Conservation (phyloP, 2,797 vertebrate genomes). For the Pipistrellus pipistrellus region DNA sequence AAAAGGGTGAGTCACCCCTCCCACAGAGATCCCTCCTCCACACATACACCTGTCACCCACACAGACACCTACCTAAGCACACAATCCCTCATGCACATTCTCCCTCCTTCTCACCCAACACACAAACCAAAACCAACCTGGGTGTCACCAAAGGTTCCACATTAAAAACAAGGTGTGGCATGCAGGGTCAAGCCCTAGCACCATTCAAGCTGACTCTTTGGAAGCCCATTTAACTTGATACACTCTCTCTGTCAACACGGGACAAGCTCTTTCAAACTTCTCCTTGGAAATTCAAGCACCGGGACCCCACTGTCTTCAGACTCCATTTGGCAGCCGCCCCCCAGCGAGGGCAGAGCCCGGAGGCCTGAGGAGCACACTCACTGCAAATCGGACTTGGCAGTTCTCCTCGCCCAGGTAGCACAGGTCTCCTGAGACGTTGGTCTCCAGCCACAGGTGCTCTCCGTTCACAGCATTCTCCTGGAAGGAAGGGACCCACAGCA, state of each 20-base stretch:
- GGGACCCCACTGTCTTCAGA: not conserved
- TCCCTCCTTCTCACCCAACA: not conserved
- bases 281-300: not conserved
- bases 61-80: rapidly evolving
- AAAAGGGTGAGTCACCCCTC: not conserved
- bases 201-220: not conserved
- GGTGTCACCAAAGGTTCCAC: not conserved
- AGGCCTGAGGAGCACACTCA: conserved; percentile 89
- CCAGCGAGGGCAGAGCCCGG: not conserved
- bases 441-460: conserved; percentile 98
- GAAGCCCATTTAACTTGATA: not conserved
- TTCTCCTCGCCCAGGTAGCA: conserved; percentile 98
- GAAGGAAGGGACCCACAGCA: conserved; percentile 59
- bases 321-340: not conserved
- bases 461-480: conserved; percentile 98
- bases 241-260: not conserved
- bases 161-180: too few relatives aligned
- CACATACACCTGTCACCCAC: not conserved
- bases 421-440: conserved; percentile 97
- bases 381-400: conserved; percentile 96
- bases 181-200: not conserved
- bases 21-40: not conserved
- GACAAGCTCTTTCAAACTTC: not conserved
- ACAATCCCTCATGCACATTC: not conserved
- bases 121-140: not conserved